These are phyloP conservation scores for Petrocephalus zakoni DNA, from an alignment of 2,113 vertebrate genomes.

Conservation along the genomic window DNA sequence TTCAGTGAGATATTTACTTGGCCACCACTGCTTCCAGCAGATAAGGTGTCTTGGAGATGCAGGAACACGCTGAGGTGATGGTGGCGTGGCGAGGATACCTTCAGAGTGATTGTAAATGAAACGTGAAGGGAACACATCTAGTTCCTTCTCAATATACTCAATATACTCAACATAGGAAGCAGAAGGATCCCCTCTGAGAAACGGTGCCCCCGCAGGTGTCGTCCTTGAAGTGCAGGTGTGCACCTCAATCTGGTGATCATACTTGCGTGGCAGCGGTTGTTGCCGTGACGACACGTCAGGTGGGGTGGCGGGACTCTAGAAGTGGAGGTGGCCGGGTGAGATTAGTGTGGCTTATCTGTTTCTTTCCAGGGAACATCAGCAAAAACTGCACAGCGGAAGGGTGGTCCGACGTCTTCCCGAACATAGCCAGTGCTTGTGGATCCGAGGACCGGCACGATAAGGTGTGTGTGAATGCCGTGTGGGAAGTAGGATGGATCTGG, in stretches of 20 bases:
- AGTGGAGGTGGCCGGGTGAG: neutral
- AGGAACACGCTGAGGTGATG: neutral
- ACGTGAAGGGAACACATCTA: neutral
- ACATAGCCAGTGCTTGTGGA: constrained; percentile 69
- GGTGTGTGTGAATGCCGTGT: constrained; percentile 30
- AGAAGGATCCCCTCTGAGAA: neutral
- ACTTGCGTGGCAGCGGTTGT: too few species aligned
- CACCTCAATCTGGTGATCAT: neutral
- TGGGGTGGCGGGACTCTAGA: too few species aligned
- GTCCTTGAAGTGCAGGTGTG: neutral
- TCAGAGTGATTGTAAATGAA: neutral
- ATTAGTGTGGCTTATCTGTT: constrained; percentile 29
- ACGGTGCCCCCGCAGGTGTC: neutral
- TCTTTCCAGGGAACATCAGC: constrained; percentile 77
- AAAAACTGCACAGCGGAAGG: constrained; percentile 76
- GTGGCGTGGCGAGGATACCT: neutral
- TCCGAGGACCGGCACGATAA: constrained; percentile 52
- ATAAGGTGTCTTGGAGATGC: neutral
- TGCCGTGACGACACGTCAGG: too few species aligned
- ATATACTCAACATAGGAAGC: neutral
- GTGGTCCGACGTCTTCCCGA: constrained; percentile 79
- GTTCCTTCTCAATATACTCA: neutral
- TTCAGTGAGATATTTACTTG: neutral
- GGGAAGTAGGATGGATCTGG: too few species aligned
- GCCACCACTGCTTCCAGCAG: neutral